Conservation (phyloP, 2,888 invertebrate species). For the Philhelius pedissequus region DNA sequence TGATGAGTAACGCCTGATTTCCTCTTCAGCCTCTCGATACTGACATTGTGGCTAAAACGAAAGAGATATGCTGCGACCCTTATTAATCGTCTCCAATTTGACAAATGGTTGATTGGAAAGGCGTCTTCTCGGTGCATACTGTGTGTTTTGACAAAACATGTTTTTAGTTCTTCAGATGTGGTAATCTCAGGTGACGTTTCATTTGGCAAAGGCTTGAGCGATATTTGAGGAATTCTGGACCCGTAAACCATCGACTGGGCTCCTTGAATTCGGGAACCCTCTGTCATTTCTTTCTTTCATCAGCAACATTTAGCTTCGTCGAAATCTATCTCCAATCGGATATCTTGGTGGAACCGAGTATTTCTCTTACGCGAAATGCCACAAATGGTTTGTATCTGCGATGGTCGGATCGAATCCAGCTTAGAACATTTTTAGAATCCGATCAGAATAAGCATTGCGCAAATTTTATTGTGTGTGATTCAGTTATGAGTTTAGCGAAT, state of each 20-base stretch:
- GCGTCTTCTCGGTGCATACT: not conserved
- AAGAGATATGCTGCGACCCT: not conserved
- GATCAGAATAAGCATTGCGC: slow-evolving; percentile 58
- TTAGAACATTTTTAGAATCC: slow-evolving; percentile 68
- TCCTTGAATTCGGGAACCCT: not conserved
- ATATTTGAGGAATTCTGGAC: slow-evolving; percentile 36
- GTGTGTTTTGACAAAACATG: too few relatives aligned
- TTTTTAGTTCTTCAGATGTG: too few relatives aligned
- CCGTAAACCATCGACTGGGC: slow-evolving; percentile 39
- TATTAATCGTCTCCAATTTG: not conserved
- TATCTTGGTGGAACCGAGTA: slow-evolving; percentile 34
- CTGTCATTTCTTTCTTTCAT: slow-evolving; percentile 50
- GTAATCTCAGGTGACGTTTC: not conserved
- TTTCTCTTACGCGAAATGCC: slow-evolving; percentile 45
- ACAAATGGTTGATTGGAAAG: not conserved
- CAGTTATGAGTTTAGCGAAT: not conserved
- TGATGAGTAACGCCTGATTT: not conserved
- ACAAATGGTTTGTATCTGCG: slow-evolving; percentile 68
- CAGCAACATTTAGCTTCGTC: slow-evolving; percentile 55
- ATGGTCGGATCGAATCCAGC: too few relatives aligned
- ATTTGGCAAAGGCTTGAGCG: not conserved
- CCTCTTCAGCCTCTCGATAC: too few relatives aligned
- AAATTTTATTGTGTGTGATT: not conserved
- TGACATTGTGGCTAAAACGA: not conserved
- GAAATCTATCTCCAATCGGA: slow-evolving; percentile 42